Evolutionary conservation across 2,113 vertebrate genomes (phyloP), one percentile per base, ranked within the genome.

Genomic region (Bubo blakistoni): DNA sequence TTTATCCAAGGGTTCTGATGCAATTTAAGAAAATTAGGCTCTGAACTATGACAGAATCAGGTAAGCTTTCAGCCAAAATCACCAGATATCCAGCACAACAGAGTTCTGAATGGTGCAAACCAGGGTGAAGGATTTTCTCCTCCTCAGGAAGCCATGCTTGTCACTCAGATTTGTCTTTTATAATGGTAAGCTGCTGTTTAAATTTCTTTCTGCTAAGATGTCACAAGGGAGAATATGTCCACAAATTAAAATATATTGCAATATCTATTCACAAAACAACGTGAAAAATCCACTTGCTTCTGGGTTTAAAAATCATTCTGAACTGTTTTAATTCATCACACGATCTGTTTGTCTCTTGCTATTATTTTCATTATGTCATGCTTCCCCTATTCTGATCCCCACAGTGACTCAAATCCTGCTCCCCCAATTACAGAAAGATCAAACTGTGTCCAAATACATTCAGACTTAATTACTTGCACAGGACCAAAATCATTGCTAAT

Each of bases 401-500:
- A 66, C 34, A 77, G 63, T 57, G 81, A 90, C 58, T 96, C 61
- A 90, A 90, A 88, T 71, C 83, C 83, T 73, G 70, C 65, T 85
- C 58, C 91, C 58, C 57, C 82, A 70, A 84, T 16, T 54, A 91
- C 13, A 88, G 38, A 70, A 73, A 91, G 74, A 97, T 81, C 38
- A 54, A 97, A 83, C 58, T n/a, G 65, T 85, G 73, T 59, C 80
- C 78, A 94, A 94, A 94, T 88, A 47, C 76, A 91, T 86, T 89
- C 90, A 74, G 89, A 66, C 65, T 87, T 88, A 90, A 88, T 95
- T 92, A 90, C 84, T 78, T 70, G 85, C 61, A 85, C 51, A 81
- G 90, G 49, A 87, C 88, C 8, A 11, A 94, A 96, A 93, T 94
- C 54, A 88, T 65, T 94, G 66, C 86, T 90, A 95, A 96, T 89